These are phyloP conservation scores for Myotis davidii DNA, from an alignment of 2,113 vertebrate genomes.

Conservation along the genomic window DNA sequence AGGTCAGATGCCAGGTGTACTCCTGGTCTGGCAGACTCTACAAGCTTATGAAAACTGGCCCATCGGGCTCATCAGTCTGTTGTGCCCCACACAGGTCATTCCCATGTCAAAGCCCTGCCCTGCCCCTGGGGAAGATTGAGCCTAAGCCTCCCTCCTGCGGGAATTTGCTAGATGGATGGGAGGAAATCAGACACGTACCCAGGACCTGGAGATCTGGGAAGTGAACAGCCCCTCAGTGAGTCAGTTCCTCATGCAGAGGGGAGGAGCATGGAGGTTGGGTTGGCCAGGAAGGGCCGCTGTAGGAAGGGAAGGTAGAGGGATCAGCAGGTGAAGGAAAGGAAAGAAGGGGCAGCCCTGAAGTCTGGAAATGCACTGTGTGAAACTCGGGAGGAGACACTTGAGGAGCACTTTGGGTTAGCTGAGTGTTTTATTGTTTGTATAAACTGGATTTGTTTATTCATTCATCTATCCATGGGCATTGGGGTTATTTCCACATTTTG, in stretches of 20 bases:
- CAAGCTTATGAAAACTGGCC: background rate
- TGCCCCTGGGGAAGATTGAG: background rate
- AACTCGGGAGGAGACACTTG: background rate
- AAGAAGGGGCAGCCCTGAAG: background rate
- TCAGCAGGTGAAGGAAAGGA: background rate
- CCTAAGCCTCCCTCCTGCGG: background rate
- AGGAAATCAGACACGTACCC: background rate
- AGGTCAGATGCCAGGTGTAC: background rate
- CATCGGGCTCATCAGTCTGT: rapidly evolving
- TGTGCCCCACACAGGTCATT: background rate
- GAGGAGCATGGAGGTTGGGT: too few relatives aligned
- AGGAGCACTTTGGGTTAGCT: background rate
- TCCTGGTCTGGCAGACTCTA: background rate
- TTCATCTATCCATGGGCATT: background rate
- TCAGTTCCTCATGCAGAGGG: background rate
- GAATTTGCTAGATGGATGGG: background rate
- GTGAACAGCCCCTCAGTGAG: background rate
- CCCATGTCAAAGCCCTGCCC: background rate
- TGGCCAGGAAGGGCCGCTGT: background rate
- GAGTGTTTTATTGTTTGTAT: background rate
- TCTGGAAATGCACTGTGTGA: background rate
- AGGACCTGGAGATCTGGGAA: background rate
- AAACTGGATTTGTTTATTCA: background rate
- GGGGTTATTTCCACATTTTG: background rate
- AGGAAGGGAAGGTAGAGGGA: background rate